Evolutionary conservation across 2,888 invertebrate species (phyloP), one percentile per base, ranked within the genome.

Genomic region (Hydriomena furcata): DNA sequence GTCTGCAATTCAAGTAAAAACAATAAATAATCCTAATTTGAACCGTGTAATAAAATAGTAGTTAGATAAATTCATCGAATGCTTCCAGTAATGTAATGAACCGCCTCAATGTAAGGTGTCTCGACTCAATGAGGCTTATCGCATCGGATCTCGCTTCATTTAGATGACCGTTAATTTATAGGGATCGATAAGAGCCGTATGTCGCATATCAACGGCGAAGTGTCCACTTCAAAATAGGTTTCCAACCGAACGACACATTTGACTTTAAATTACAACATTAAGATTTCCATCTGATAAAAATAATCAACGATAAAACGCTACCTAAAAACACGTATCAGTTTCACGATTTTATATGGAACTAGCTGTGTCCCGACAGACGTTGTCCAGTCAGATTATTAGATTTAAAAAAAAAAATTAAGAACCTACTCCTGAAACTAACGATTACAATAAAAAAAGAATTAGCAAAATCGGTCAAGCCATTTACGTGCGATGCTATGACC

Each of bases 81-180:
- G 73, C 73, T 78, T 79, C 73, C 76, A 76, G 70, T 75, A 76
- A 79, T 73, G 81, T 82, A 83, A 84, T 84, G 82, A 82, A 79
- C 73, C 72, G 66, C 68, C 67, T 66, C 68, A 61, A 71, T 73
- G 75, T 79, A 68, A 83, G 79, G 76, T 82, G 80, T 84, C 79
- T 77, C 70, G 68, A 81, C 77, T 82, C 78, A 78, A 83, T 80
- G 76, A 76, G 71, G 77, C 79, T 87, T 90, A 89, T 90, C 89
- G 78, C 73, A 80, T 84, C 73, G 79, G 77, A 90, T 89, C 88
- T 88, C 79, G 69, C 73, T 81, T 84, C 84, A 81, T 88, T 88
- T 87, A 85, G 84, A 84, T 78, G 76, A 79, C 82, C 84, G 88
- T 87, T 87, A 86, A 86, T 83, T 83, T 84, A 84, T 76, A 79